These are phyloP conservation scores for Helleia helle DNA, from an alignment of 2,888 invertebrate genomes.

Conservation along the genomic window DNA sequence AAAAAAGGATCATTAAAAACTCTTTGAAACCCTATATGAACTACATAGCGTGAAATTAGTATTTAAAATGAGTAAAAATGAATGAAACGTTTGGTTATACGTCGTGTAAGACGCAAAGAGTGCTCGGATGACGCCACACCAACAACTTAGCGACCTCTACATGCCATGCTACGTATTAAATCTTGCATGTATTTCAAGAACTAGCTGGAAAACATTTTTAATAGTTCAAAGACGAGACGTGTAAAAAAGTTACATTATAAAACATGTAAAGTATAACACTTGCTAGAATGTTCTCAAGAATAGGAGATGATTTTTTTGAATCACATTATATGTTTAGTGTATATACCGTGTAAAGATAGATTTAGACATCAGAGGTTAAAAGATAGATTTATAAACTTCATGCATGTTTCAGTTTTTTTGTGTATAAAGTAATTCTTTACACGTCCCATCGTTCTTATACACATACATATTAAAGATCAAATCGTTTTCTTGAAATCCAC, in stretches of 20 bases:
- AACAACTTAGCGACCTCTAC: constrained; percentile 1
- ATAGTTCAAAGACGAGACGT: background rate
- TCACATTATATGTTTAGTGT: no score
- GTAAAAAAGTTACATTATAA: background rate
- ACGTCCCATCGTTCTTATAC: background rate
- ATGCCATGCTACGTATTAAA: constrained; percentile 7
- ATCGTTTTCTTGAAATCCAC: constrained; percentile 37
- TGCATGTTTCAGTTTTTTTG: no score
- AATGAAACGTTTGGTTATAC: background rate
- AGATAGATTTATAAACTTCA: no score
- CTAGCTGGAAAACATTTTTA: constrained; percentile 1
- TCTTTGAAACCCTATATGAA: background rate
- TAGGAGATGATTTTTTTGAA: no score
- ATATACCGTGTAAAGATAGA: no score
- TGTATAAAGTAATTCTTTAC: constrained; percentile 7
- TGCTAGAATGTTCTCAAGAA: no score
- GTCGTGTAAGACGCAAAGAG: background rate
- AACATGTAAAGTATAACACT: constrained; percentile 6
- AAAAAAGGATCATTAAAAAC: no score
- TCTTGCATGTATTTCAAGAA: constrained; percentile 8
- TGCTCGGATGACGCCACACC: background rate
- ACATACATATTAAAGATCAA: background rate
- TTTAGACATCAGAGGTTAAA: no score
- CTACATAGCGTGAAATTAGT: background rate
- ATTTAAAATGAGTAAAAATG: background rate